A percentile compares a stretch with the other conserved stretches of the same genome.
These are phyloP conservation scores for Thermophis baileyi DNA, from an alignment of 2,113 vertebrate genomes.

Conservation along the genomic window DNA sequence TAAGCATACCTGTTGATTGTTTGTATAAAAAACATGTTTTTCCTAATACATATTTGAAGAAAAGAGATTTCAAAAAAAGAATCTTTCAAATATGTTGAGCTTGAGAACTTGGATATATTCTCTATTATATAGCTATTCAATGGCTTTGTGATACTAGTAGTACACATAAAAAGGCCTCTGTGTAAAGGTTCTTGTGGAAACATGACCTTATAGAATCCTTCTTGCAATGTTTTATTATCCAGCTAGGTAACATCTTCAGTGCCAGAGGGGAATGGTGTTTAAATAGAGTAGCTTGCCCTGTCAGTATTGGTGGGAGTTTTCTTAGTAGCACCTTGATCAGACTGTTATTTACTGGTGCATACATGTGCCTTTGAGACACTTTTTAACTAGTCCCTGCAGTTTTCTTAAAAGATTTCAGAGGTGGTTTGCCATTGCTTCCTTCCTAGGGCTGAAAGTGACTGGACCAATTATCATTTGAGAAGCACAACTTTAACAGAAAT, in stretches of 20 bases:
- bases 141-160: conserved; percentile 42
- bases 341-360: neutral
- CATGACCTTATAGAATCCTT: neutral
- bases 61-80: neutral
- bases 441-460: neutral
- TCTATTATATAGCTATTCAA: neutral
- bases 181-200: neutral
- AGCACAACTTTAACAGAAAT: neutral
- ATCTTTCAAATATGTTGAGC: neutral
- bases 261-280: neutral
- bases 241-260: neutral
- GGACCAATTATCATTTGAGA: neutral
- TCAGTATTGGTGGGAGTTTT: neutral
- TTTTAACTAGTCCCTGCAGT: neutral
- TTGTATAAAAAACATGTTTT: neutral
- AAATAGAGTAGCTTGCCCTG: neutral
- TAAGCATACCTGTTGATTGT: neutral
- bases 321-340: neutral
- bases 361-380: neutral
- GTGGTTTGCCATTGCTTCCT: neutral
- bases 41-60: neutral
- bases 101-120: neutral
- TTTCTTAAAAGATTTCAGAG: neutral
- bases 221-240: neutral
- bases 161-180: conserved; percentile 20